Evolutionary conservation across 1,140 invertebrate genomes (phyloP), one percentile per base, ranked within the genome.

Genomic region (Maniola jurtina): DNA sequence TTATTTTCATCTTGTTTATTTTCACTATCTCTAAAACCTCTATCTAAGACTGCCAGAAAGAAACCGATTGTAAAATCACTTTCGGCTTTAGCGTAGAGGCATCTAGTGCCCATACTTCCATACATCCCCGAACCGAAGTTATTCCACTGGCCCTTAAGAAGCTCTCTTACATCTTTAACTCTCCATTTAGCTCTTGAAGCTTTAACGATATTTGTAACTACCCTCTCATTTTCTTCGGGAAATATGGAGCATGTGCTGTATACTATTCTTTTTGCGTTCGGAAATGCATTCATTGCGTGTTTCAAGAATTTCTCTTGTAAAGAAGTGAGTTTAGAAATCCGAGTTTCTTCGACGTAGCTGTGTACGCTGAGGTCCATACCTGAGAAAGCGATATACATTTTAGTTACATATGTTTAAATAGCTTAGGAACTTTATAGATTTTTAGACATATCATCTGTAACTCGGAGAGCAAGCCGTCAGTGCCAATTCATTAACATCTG

Each of bases 161-260:
- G 77, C 62, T 94, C 89, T 70, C 92, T 93, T 9, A 92, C 86
- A 57, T 93, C 89, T 33, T 95, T 90, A 1, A 96, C 84, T 71
- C 92, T 92, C 81, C 94, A 96, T 50, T 93, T 89, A 2, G 92
- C 84, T 71, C 92, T 83, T 3, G 92, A 83, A 81, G 84, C 91
- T 57, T 79, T 89, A 9, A 93, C 91, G 48, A 93, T 92, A 87
- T 93, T 93, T 69, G 95, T 92, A 6, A 98, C 92, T 0, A 99
- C 98, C 73, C 94, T 88, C 91, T 99, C 98, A 84, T 99, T 99
- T 92, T 99, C 98, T 92, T 97, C 94, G 6, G 94, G 92, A 86
- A 96, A 93, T 33, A 98, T 81, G 0, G 98, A 99, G 84, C 98
- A 99, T 0, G 98, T 99, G 14, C 98, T 99, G 84, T 99, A 99